Evolutionary conservation across 2,888 invertebrate species (phyloP).

Genomic region (Sesamia inferens): DNA sequence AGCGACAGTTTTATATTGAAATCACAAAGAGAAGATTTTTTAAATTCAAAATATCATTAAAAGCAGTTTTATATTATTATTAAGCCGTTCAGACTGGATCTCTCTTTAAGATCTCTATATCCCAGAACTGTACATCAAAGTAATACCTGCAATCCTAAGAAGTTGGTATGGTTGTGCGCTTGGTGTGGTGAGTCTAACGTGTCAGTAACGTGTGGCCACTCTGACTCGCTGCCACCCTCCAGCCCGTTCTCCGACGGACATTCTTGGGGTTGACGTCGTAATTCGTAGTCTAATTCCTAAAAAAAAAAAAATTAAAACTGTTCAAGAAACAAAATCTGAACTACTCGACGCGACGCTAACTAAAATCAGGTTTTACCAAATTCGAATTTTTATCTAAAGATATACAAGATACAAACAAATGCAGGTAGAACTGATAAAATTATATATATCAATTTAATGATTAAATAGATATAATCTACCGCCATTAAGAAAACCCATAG

Average conservation of each 20-base stretch:
- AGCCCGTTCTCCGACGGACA: constrained; percentile 90
- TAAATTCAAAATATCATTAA: too few relatives aligned
- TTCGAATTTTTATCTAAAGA: neutral
- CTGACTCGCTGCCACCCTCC: constrained; percentile 89
- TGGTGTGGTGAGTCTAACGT: constrained; percentile 90
- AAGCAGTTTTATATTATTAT: too few relatives aligned
- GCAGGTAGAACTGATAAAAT: neutral
- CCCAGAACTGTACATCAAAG: too few relatives aligned
- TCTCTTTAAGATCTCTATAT: too few relatives aligned
- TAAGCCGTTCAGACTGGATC: too few relatives aligned
- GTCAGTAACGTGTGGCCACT: constrained; percentile 92
- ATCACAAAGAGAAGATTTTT: too few relatives aligned
- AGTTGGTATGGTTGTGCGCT: constrained; percentile 89
- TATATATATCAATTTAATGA: neutral
- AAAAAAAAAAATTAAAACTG: constrained; percentile 2
- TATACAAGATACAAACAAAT: neutral
- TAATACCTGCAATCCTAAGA: constrained; percentile 89
- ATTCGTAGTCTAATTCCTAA: constrained; percentile 94
- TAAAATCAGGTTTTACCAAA: too few relatives aligned
- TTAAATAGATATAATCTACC: neutral
- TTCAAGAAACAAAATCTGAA: neutral
- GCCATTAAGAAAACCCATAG: constrained; percentile 17
- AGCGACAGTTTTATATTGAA: too few relatives aligned
- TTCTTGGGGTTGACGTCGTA: constrained; percentile 91
- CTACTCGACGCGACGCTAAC: too few relatives aligned